Evolutionary conservation across 2,888 invertebrate species (phyloP), one percentile per base, ranked within the genome.

Genomic region (Ophraella communa): DNA sequence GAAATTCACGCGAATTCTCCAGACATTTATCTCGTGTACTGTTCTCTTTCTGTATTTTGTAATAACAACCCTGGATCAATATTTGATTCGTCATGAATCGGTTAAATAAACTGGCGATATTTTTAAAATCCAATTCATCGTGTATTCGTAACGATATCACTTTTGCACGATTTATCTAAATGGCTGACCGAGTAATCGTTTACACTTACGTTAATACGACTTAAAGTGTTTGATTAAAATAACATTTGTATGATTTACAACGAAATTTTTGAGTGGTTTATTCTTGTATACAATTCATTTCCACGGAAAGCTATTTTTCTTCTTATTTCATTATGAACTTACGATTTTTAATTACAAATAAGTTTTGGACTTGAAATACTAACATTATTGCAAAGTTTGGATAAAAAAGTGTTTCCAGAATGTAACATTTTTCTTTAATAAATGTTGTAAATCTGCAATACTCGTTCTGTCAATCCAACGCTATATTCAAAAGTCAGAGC

Each of bases 21-120:
- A 57, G 57, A 57, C 57, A 35, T 27, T 8, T 33, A 23, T 17
- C 4, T 14, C 21, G 4, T 44, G 39, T 27, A n/a, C n/a, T n/a
- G n/a, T n/a, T n/a, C n/a, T n/a, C n/a, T n/a, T n/a, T 17, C 18
- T 60, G 27, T 58, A n/a, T 24, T 60, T 42, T 60, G 51, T 60
- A 52, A 21, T 30, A 21, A 60, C 53, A 53, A n/a, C 53, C 47
- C 33, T 35, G 47, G 27, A 47, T 57, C n/a, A n/a, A n/a, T 49
- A 47, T 57, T 47, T 57, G 47, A 57, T 57, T 21, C 33, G 18
- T 7, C n/a, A 57, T 57, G 49, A 57, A 30, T 56, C 56, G 45
- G 56, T 11, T 18, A 30, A 30, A 27, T 44, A 30, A 53, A 45
- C 14, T 21, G 14, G 27, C 4, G 27, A 24, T 51, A 51, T 51